Evolutionary conservation across 2,888 invertebrate species (phyloP).

Genomic region (Chesias legatella): DNA sequence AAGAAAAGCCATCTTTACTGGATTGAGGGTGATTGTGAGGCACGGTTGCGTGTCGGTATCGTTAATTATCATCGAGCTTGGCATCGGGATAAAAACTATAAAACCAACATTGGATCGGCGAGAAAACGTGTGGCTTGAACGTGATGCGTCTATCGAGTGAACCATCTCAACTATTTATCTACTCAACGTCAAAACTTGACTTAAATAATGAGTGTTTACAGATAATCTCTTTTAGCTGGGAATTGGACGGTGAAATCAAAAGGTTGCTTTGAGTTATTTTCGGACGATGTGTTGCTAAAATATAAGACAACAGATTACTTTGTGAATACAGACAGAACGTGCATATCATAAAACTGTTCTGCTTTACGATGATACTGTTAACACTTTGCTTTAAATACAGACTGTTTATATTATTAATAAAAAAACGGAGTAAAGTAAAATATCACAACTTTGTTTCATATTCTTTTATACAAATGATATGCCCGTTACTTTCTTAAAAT

Average conservation of each 20-base stretch:
- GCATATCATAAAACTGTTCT: too few species aligned
- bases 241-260: neutral
- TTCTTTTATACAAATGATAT: too few species aligned
- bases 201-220: conserved; percentile 15
- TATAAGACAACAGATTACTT: neutral
- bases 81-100: conserved; percentile 10
- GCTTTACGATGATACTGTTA: too few species aligned
- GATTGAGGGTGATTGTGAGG: conserved; percentile 2
- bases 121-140: conserved; percentile 19
- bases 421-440: too few species aligned
- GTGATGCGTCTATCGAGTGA: conserved; percentile 17
- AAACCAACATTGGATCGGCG: conserved; percentile 2
- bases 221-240: neutral
- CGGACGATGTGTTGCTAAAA: neutral
- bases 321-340: too few species aligned
- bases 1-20: neutral
- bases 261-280: conserved; percentile 2
- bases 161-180: conserved; percentile 22
- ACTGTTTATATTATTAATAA: too few species aligned
- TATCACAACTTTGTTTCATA: too few species aligned
- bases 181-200: conserved; percentile 22
- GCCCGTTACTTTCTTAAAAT: too few species aligned
- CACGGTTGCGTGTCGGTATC: conserved; percentile 13
- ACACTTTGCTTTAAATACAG: too few species aligned
- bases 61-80: conserved; percentile 10